Percentiles rank a stretch among this genome's conserved stretches.
Conservation (phyloP, 2,113 vertebrate species). For the Melanostigma gelatinosum region DNA sequence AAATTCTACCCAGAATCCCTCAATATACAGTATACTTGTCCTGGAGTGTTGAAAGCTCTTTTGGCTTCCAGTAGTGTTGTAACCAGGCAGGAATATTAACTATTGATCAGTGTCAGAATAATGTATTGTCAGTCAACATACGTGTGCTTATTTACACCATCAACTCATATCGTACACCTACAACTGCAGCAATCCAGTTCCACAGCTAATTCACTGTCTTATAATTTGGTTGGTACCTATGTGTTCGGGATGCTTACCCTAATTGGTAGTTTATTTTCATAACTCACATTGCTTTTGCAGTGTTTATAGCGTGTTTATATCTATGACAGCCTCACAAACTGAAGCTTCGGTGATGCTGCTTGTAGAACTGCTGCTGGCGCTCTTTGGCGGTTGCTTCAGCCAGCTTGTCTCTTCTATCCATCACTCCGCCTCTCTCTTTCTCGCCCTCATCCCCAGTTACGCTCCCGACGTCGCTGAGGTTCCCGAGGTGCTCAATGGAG, state of each 20-base stretch:
- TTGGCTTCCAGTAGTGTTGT: constrained; percentile 41
- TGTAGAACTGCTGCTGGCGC: constrained; percentile 75
- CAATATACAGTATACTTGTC: constrained; percentile 29
- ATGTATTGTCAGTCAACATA: constrained; percentile 38
- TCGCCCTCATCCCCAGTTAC: constrained; percentile 72
- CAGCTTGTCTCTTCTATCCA: constrained; percentile 52
- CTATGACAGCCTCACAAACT: constrained; percentile 80
- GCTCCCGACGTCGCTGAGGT: constrained; percentile 82
- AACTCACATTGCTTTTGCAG: constrained; percentile 31
- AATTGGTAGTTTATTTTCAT: constrained; percentile 9
- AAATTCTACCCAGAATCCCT: constrained; percentile 41
- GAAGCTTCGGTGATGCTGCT: constrained; percentile 90
- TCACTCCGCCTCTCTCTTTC: constrained; percentile 37
- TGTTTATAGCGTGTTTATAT: background rate
- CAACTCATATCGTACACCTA: constrained; percentile 40
- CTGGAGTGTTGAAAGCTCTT: constrained; percentile 26
- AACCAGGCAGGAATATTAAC: constrained; percentile 24
- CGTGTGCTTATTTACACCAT: constrained; percentile 52
- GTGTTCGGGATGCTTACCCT: constrained; percentile 1
- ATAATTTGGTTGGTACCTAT: constrained; percentile 34
- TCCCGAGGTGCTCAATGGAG: constrained; percentile 90
- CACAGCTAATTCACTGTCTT: constrained; percentile 5
- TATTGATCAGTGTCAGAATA: constrained; percentile 41
- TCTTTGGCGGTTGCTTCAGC: constrained; percentile 44
- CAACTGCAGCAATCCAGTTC: constrained; percentile 16